Base-by-base conservation (phyloP, 2,113 vertebrate species). In the Otolemur garnettii region DNA sequence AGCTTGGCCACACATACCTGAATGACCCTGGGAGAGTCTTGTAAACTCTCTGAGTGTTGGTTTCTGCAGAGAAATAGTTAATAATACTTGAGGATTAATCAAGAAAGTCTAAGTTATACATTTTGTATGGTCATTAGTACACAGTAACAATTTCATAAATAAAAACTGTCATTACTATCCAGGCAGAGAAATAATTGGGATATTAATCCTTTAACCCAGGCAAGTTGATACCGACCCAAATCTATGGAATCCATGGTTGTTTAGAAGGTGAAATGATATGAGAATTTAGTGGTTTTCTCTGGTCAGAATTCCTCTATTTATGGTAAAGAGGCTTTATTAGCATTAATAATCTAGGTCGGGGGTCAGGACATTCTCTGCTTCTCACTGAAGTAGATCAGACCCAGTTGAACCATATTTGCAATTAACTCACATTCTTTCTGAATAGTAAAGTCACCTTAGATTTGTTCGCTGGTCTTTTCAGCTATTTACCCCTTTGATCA, bases 251-350 rank as follows among this genome's bases (percentile, higher is more conserved):
- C 4, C 22, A 53, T 57, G 59, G 28, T 57, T 77, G 68, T 69
- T 91, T 59, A 92, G 45, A 45, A 92, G 66, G 68, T 89, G 72
- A 53, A 90, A 90, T 94, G 60, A 35, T 71, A 35, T 82, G 93
- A 82, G 57, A 90, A 69, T 62, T 91, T 91, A 82, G 62, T 90
- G 35, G 35, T 94, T n/a, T 21, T 92, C 59, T 81, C 28, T 87
- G 64, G 57, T 95, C 77, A 90, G 35, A 45, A 42, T 45, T 53
- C 80, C 74, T 28, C 7, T 77, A 9, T 55, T 42, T 74, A 35
- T 3, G 57, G 79, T 53, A 66, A 50, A 95, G 62, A 74, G 38
- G n/a, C 62, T 68, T 68, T 45, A 30, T 66, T 60, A 59, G 59
- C 59, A 84, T 22, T 45, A 93, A 75, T 86, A 72, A 96, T 57